Conservation (phyloP, 53 echinoderm and acorn worm genomes). For the Mesocentrotus franciscanus region DNA sequence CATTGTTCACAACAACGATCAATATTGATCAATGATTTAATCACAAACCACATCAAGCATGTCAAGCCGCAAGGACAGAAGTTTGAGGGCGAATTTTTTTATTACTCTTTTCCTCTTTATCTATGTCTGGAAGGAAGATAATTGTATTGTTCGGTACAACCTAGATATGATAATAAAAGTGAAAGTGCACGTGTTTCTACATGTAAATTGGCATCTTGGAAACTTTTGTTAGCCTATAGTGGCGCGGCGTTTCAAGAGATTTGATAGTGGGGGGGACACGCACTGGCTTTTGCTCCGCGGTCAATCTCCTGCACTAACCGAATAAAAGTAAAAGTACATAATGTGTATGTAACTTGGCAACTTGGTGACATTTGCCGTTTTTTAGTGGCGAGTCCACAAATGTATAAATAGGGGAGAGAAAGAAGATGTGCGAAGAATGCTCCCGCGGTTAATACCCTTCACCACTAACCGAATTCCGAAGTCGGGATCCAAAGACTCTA, state of each 20-base stretch:
- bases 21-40: background rate
- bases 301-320: too few relatives aligned
- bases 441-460: too few relatives aligned
- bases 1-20: background rate
- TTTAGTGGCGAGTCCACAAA: background rate
- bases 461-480: too few relatives aligned
- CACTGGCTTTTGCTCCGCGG: too few relatives aligned
- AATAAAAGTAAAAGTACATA: constrained; percentile 4
- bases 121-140: background rate
- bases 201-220: background rate
- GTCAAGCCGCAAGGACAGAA: background rate
- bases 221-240: background rate
- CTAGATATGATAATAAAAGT: background rate
- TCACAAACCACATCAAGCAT: background rate
- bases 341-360: background rate
- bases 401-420: background rate
- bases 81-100: background rate
- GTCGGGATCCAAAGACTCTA: too few relatives aligned
- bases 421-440: background rate
- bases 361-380: background rate
- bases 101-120: background rate
- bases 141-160: background rate
- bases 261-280: too few relatives aligned
- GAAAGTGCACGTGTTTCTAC: background rate
- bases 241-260: background rate